phyloP scores from a whole-genome alignment of 2,888 invertebrate genomes.

The Fabriciana adippe region DNA sequence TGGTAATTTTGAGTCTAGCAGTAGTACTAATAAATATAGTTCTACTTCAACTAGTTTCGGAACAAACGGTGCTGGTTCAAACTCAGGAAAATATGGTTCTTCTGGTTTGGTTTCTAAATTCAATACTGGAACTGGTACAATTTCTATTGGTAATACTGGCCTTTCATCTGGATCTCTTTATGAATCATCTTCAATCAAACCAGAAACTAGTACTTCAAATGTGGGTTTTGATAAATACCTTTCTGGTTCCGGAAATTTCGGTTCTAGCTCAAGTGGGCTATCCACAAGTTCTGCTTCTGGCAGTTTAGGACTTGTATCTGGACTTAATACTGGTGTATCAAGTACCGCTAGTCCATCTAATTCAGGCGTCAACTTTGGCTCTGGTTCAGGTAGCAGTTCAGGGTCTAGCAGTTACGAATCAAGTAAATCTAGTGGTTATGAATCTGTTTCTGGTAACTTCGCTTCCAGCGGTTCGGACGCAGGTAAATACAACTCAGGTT shows the following conservation, averaged over 20 bases:
- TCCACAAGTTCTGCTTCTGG: conserved; percentile 9
- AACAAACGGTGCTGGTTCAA: not conserved
- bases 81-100: not conserved
- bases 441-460: conserved; percentile 21
- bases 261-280: conserved; percentile 11
- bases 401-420: conserved; percentile 21
- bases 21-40: not conserved
- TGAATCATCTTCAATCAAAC: conserved; percentile 3
- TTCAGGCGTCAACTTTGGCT: conserved; percentile 9
- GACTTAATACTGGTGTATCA: conserved; percentile 7
- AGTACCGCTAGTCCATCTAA: conserved; percentile 3
- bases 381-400: conserved; percentile 23
- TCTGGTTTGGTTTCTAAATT: conserved; percentile 6
- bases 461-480: conserved; percentile 38
- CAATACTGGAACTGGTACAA: not conserved
- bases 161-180: conserved; percentile 1
- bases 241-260: not conserved
- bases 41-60: not conserved
- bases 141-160: not conserved
- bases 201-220: not conserved
- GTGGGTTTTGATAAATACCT: not conserved
- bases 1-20: not conserved
- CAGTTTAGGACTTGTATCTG: not conserved
- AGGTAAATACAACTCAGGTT: conserved; percentile 41
- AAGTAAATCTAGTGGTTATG: conserved; percentile 30